A percentile compares a stretch with the other conserved stretches of the same genome.
These are phyloP conservation scores for Drosophila rhopaloa DNA, from an alignment of 1,140 invertebrate species.

Conservation along the genomic window DNA sequence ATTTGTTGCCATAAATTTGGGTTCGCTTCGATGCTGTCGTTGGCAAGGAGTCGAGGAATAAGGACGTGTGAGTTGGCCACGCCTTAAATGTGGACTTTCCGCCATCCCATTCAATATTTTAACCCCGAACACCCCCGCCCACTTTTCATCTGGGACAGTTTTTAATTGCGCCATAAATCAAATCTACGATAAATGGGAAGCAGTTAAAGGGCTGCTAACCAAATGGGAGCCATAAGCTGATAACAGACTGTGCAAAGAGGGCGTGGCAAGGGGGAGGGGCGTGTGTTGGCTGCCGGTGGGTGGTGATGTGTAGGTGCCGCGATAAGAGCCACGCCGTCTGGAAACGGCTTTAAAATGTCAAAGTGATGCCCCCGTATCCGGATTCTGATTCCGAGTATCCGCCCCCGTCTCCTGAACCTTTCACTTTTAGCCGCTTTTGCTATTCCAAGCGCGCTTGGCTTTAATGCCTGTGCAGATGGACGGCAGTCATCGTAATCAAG, in stretches of 20 bases:
- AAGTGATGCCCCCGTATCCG: slow-evolving; percentile 51
- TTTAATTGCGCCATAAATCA: slow-evolving; percentile 82
- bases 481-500: slow-evolving; percentile 72
- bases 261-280: not conserved
- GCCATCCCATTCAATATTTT: not conserved
- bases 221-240: slow-evolving; percentile 82
- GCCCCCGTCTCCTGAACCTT: slow-evolving; percentile 2
- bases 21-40: slow-evolving; percentile 48
- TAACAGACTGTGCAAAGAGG: slow-evolving; percentile 51
- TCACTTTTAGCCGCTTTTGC: slow-evolving; percentile 26
- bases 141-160: slow-evolving; percentile 56
- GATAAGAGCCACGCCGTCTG: slow-evolving; percentile 56
- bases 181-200: slow-evolving; percentile 79
- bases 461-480: slow-evolving; percentile 61
- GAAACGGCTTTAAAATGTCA: slow-evolving; percentile 71
- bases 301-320: slow-evolving; percentile 43
- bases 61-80: slow-evolving; percentile 51
- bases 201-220: slow-evolving; percentile 82
- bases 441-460: slow-evolving; percentile 55
- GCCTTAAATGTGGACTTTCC: slow-evolving; percentile 23
- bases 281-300: not conserved
- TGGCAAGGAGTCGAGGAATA: slow-evolving; percentile 10
- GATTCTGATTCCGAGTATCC: slow-evolving; percentile 22
- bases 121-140: not conserved
- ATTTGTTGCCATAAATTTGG: slow-evolving; percentile 76